phyloP scores from a whole-genome alignment of 2,113 vertebrate species.

The Protobothrops mucrosquamatus region DNA sequence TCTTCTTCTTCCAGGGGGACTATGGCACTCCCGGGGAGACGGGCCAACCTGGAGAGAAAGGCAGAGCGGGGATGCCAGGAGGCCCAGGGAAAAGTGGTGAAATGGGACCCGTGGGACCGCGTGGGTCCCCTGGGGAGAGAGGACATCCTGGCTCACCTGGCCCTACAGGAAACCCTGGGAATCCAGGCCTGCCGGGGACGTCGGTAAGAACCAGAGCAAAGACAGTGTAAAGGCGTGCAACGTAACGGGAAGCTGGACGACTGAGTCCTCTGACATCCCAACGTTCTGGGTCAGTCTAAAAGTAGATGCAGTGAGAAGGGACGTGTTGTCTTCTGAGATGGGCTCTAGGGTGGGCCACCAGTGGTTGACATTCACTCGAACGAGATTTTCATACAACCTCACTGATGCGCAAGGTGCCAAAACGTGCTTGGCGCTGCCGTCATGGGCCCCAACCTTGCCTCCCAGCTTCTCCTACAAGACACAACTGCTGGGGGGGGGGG shows the following conservation, averaged over 20 bases:
- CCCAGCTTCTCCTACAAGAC: background rate
- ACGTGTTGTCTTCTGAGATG: background rate
- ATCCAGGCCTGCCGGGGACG: conserved; percentile 81
- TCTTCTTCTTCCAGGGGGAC: conserved; percentile 77
- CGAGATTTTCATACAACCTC: background rate
- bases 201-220: conserved; percentile 73
- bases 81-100: conserved; percentile 82
- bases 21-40: conserved; percentile 77
- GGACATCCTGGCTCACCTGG: conserved; percentile 81
- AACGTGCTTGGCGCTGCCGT: background rate
- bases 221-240: accelerated
- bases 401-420: background rate
- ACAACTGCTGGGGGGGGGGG: background rate
- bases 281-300: background rate
- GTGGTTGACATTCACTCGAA: background rate
- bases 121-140: conserved; percentile 84
- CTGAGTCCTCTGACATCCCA: no score
- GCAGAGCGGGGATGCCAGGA: conserved; percentile 85
- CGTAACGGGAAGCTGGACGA: background rate
- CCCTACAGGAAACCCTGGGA: conserved; percentile 72
- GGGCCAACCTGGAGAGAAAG: conserved; percentile 84
- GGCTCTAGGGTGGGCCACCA: background rate
- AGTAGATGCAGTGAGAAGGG: background rate
- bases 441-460: background rate
- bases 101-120: conserved; percentile 81